A percentile compares a stretch with the other conserved stretches of the same genome.
phyloP scores from a whole-genome alignment of 1,140 invertebrate genomes.

The Sminthurinus signatus region DNA sequence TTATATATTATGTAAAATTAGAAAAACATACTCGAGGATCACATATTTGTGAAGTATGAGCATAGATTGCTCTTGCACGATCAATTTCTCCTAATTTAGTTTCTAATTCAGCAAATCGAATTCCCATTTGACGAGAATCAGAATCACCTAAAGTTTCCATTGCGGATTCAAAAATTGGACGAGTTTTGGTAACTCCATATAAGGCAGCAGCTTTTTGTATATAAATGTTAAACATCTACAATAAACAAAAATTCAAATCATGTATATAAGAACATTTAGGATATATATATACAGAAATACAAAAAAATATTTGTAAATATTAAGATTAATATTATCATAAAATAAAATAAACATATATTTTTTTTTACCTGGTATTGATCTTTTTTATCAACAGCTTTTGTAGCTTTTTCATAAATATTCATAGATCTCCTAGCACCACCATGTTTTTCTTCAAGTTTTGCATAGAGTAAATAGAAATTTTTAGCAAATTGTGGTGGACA shows the following conservation, averaged over 20 bases:
- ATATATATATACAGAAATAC: neutral
- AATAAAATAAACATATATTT: neutral
- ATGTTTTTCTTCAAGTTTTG: constrained; percentile 96
- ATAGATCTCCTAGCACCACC: constrained; percentile 95
- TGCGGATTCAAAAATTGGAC: constrained; percentile 97
- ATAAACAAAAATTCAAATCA: too few species aligned
- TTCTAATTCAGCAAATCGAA: constrained; percentile 95
- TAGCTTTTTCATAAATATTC: constrained; percentile 94
- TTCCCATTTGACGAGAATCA: constrained; percentile 91
- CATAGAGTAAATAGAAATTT: constrained; percentile 91
- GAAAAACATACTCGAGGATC: constrained; percentile 71
- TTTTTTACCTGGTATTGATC: constrained; percentile 77
- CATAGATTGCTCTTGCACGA: constrained; percentile 90
- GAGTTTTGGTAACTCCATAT: constrained; percentile 91
- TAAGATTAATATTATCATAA: neutral
- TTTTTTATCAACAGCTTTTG: constrained; percentile 78
- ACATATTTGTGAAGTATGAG: constrained; percentile 97
- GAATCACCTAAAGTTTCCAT: constrained; percentile 88
- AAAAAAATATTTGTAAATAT: neutral
- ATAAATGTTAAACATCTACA: constrained; percentile 94
- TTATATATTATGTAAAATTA: neutral
- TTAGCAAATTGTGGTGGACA: constrained; percentile 94
- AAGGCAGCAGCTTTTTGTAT: constrained; percentile 96
- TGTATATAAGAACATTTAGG: neutral
- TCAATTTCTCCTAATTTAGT: constrained; percentile 81